phyloP scores from a whole-genome alignment of 2,113 vertebrate species.

The Lepidothrix coronata region DNA sequence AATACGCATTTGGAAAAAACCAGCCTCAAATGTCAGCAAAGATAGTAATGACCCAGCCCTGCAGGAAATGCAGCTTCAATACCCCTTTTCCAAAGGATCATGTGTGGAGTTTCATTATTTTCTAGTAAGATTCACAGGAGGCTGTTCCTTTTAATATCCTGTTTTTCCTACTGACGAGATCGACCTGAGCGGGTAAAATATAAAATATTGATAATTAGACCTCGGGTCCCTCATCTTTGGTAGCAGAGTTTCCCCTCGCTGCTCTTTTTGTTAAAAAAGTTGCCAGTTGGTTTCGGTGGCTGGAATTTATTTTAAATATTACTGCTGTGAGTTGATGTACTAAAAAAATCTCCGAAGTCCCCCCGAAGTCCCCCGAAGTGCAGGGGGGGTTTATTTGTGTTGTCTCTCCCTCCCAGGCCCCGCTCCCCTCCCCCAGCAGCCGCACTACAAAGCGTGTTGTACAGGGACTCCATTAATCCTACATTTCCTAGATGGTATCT shows the following conservation, averaged over 20 bases:
- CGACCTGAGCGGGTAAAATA: neutral
- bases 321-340: neutral
- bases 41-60: neutral
- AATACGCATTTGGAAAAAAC: neutral
- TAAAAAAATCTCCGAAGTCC: neutral
- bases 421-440: constrained; percentile 23
- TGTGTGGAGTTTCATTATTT: constrained; percentile 11
- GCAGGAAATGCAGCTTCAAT: constrained; percentile 9
- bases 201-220: constrained; percentile 2
- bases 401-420: neutral
- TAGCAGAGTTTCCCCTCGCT: neutral
- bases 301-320: neutral
- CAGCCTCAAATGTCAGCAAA: neutral
- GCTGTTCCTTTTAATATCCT: constrained; percentile 15
- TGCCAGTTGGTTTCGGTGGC: neutral
- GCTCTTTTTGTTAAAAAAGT: neutral
- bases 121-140: neutral
- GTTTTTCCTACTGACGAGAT: constrained; percentile 6
- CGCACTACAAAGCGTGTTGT: constrained; percentile 64
- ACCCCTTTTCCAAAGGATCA: neutral
- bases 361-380: neutral
- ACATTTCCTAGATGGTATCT: constrained; percentile 77
- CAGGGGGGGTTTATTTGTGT: neutral
- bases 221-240: neutral
- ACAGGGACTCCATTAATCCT: constrained; percentile 77